Evolutionary conservation across 2,113 vertebrate species (phyloP).

Genomic region (Bucco capensis): DNA sequence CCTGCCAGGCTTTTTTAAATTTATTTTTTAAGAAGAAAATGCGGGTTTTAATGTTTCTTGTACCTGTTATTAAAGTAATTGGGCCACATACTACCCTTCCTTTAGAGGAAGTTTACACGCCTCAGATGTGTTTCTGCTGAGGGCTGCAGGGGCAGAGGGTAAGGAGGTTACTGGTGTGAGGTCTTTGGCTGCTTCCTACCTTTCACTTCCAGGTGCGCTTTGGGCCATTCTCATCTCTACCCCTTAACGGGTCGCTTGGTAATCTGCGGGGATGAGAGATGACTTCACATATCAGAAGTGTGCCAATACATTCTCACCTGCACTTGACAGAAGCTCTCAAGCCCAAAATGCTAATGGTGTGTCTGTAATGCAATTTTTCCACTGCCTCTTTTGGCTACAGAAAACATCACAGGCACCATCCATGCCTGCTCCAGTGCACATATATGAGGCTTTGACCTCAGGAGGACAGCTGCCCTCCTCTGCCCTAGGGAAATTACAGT

Average conservation of each 20-base stretch:
- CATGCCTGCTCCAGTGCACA: rapidly evolving
- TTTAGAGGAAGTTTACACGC: background rate
- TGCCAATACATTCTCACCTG: background rate
- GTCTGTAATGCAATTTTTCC: background rate
- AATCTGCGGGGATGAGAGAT: background rate
- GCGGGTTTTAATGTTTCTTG: background rate
- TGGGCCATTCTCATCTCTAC: background rate
- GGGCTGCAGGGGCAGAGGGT: background rate
- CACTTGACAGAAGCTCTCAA: constrained; percentile 2
- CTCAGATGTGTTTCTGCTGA: background rate
- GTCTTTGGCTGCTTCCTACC: rapidly evolving
- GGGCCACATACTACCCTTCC: background rate
- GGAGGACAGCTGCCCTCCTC: background rate
- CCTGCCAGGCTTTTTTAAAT: background rate
- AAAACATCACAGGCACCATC: background rate
- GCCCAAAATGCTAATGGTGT: background rate
- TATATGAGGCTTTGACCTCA: background rate
- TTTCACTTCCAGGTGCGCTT: background rate
- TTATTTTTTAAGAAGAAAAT: background rate
- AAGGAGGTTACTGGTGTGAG: rapidly evolving
- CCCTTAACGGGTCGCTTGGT: background rate
- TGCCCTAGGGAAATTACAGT: background rate
- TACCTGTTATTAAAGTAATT: background rate
- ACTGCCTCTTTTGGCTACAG: background rate
- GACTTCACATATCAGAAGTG: background rate